Evolutionary conservation across 2,113 vertebrate genomes (phyloP).

Genomic region (Myiozetetes cayanensis): DNA sequence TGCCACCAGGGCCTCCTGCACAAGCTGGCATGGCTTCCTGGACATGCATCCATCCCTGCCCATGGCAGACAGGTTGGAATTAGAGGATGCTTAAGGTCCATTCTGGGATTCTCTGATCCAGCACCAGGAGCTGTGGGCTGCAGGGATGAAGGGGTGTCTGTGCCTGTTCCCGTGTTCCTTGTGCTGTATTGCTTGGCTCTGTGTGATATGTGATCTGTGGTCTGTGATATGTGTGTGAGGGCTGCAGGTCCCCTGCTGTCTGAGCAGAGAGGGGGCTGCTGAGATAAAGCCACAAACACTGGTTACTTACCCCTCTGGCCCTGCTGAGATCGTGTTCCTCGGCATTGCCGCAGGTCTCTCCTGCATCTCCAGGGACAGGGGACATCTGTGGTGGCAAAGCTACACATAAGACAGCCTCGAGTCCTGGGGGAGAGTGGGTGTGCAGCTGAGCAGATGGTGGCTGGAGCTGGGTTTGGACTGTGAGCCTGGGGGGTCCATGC

Average conservation of each 20-base stretch:
- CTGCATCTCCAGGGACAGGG: background rate
- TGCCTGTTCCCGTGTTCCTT: fast-evolving
- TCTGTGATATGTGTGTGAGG: background rate
- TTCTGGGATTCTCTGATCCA: background rate
- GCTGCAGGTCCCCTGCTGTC: background rate
- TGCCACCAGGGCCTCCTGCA: background rate
- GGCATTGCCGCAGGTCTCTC: background rate
- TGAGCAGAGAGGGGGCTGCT: background rate
- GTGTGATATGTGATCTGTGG: background rate
- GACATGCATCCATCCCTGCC: background rate
- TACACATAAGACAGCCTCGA: background rate
- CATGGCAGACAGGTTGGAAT: background rate
- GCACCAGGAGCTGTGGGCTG: background rate
- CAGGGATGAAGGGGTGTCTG: background rate
- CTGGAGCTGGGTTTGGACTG: background rate
- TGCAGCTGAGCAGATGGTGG: background rate
- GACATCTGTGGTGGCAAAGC: background rate
- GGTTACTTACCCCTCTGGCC: background rate
- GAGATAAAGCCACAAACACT: background rate
- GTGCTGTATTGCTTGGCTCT: background rate
- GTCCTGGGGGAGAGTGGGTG: background rate
- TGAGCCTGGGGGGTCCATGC: background rate
- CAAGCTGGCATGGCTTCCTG: background rate
- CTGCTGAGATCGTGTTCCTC: background rate
- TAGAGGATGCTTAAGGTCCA: background rate